These are phyloP conservation scores for Mesorhabditis belari DNA, from an alignment of 2,888 invertebrate genomes.

Conservation along the genomic window DNA sequence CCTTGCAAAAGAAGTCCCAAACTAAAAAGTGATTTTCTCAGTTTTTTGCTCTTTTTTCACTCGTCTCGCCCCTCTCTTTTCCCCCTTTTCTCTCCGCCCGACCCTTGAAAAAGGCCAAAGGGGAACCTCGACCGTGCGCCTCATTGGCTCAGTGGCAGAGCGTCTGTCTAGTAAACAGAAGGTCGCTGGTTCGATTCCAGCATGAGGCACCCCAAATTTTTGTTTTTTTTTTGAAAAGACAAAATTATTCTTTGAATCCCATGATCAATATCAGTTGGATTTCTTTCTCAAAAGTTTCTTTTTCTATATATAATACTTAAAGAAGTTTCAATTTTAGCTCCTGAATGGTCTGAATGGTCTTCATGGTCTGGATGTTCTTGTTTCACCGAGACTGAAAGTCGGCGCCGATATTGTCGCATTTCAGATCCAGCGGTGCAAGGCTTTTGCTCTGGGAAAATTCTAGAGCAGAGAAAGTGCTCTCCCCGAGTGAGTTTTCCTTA, in stretches of 20 bases:
- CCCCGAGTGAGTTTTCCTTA: slow-evolving; percentile 16
- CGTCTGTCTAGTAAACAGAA: slow-evolving; percentile 49
- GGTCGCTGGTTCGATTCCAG: slow-evolving; percentile 47
- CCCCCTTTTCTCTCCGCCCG: too few relatives aligned
- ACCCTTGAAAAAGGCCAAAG: too few relatives aligned
- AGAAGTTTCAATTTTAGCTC: slow-evolving; percentile 15
- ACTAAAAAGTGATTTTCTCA: too few relatives aligned
- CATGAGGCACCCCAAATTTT: slow-evolving; percentile 25
- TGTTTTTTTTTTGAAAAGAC: background rate
- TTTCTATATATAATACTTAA: background rate
- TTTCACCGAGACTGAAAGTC: slow-evolving; percentile 44
- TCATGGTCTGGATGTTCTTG: slow-evolving; percentile 48
- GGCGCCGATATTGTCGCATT: slow-evolving; percentile 48
- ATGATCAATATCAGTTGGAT: background rate
- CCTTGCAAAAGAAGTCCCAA: background rate
- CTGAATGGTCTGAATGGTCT: slow-evolving; percentile 48
- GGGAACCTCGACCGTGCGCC: slow-evolving; percentile 9
- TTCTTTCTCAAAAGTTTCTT: background rate
- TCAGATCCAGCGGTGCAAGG: slow-evolving; percentile 45
- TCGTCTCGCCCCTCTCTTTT: too few relatives aligned
- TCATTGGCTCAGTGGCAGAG: slow-evolving; percentile 45
- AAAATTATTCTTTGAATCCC: background rate
- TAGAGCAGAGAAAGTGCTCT: slow-evolving; percentile 40
- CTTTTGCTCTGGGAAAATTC: slow-evolving; percentile 44
- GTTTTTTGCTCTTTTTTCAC: too few relatives aligned